Evolutionary conservation across 1,140 invertebrate genomes (phyloP).

Genomic region (Drosophila repletoides): DNA sequence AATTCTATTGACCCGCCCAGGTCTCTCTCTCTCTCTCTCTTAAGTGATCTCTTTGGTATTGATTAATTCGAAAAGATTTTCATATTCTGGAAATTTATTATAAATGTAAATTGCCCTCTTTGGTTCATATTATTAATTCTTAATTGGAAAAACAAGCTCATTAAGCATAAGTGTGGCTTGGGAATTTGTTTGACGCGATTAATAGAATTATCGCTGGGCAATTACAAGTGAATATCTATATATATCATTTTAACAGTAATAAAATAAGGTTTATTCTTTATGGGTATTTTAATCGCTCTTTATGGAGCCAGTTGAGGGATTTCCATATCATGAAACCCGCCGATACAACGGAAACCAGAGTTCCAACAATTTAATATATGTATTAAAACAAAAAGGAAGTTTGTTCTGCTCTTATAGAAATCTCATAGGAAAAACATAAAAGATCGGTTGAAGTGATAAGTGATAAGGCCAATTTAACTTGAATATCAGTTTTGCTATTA

Average conservation of each 20-base stretch:
- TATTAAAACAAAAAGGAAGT: neutral
- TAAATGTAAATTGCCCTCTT: neutral
- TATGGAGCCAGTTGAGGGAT: no score
- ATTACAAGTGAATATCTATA: conserved; percentile 1
- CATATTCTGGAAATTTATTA: conserved; percentile 12
- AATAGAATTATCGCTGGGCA: neutral
- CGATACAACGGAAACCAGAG: no score
- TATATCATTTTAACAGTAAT: no score
- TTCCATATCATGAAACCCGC: no score
- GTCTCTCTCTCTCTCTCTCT: conserved; percentile 5
- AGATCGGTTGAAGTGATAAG: no score
- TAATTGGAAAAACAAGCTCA: neutral
- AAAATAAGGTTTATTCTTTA: no score
- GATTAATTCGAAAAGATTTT: neutral
- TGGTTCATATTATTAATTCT: neutral
- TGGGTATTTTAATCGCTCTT: no score
- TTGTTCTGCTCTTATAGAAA: no score
- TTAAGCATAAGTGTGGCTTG: neutral
- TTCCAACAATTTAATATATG: no score
- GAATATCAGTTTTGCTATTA: no score
- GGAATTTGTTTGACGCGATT: neutral
- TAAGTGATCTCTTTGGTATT: neutral
- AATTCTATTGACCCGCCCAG: neutral
- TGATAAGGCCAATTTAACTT: no score
- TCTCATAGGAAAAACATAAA: no score